Evolutionary conservation across 2,113 vertebrate species (phyloP).

Genomic region (Ginglymostoma cirratum): DNA sequence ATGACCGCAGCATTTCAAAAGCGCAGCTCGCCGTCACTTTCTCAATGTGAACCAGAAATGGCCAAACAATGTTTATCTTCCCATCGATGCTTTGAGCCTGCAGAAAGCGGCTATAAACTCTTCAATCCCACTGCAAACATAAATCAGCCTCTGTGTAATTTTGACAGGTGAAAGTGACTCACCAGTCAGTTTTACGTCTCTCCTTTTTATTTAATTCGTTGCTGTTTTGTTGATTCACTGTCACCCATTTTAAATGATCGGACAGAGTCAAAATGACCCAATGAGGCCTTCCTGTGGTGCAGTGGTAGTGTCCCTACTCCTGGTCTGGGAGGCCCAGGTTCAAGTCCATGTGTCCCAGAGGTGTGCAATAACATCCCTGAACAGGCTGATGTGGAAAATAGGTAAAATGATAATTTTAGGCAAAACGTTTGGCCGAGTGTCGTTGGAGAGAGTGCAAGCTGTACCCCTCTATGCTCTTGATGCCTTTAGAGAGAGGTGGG

Average conservation of each 20-base stretch:
- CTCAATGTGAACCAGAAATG: background rate
- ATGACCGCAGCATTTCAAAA: background rate
- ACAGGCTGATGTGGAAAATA: no score
- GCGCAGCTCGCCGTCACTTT: background rate
- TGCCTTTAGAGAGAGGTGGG: no score
- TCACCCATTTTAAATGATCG: background rate
- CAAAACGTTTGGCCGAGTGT: no score
- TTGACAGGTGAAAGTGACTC: background rate
- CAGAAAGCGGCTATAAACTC: background rate
- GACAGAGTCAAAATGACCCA: background rate
- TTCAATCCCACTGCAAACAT: background rate
- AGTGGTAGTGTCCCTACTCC: no score
- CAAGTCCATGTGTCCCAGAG: no score
- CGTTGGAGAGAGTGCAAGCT: no score
- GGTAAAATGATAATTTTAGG: no score
- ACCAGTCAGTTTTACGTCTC: background rate
- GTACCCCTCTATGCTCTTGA: no score
- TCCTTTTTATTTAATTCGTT: background rate
- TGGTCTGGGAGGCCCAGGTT: no score
- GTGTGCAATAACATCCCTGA: no score
- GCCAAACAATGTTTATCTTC: background rate
- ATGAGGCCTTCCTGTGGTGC: no score
- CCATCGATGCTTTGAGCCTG: background rate
- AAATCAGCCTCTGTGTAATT: background rate
- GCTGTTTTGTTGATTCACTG: background rate